phyloP scores from a whole-genome alignment of 2,113 vertebrate genomes.

The Poeciliopsis retropinna region DNA sequence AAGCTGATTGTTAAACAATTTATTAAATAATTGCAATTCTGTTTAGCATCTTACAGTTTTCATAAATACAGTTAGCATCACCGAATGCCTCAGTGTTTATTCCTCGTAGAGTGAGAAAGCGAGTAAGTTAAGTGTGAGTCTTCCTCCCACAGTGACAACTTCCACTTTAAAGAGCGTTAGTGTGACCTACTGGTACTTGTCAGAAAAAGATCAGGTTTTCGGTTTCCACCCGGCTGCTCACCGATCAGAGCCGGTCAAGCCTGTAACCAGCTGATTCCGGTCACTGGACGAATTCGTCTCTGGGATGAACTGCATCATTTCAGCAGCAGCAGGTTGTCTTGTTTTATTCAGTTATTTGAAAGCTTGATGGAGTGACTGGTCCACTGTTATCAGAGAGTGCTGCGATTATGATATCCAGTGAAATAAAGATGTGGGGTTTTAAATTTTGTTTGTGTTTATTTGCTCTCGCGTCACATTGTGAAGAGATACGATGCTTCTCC shows the following conservation, averaged over 20 bases:
- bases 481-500: neutral
- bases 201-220: neutral
- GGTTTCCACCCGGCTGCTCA: neutral
- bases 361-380: neutral
- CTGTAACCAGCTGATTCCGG: neutral
- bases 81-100: too few relatives aligned
- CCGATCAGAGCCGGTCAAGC: neutral
- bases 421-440: neutral
- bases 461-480: neutral
- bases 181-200: neutral
- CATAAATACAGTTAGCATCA: too few relatives aligned
- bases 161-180: neutral
- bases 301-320: neutral
- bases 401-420: neutral
- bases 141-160: too few relatives aligned
- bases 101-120: too few relatives aligned
- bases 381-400: neutral
- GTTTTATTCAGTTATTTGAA: neutral
- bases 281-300: neutral
- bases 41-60: too few relatives aligned
- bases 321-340: neutral
- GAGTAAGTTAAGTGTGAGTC: too few relatives aligned
- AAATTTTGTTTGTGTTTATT: neutral
- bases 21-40: too few relatives aligned
- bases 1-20: too few relatives aligned